These are phyloP conservation scores for Chelon auratus DNA, from an alignment of 2,797 vertebrate genomes.

Conservation along the genomic window DNA sequence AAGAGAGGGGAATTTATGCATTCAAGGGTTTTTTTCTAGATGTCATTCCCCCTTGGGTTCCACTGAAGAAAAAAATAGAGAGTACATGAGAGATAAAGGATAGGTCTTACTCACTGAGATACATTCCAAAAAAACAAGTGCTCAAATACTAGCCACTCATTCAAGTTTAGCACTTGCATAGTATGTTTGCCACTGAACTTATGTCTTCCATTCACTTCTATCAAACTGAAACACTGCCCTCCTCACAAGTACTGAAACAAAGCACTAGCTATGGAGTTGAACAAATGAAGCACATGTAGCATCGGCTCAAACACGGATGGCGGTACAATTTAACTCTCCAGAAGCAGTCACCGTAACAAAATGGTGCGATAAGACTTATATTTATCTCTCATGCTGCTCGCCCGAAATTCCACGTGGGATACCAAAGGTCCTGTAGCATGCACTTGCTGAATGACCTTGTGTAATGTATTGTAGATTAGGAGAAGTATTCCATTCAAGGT, in stretches of 20 bases:
- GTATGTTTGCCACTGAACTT: slow-evolving; percentile 66
- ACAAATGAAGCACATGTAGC: slow-evolving; percentile 80
- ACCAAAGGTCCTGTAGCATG: slow-evolving; percentile 76
- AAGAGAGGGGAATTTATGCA: slow-evolving; percentile 80
- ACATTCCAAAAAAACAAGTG: slow-evolving; percentile 47
- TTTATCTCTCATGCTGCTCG: slow-evolving; percentile 73
- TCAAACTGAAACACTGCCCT: slow-evolving; percentile 77
- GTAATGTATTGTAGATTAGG: slow-evolving; percentile 61
- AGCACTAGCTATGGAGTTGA: slow-evolving; percentile 62
- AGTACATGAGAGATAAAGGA: slow-evolving; percentile 79
- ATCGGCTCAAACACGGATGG: slow-evolving; percentile 53
- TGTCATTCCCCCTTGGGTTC: slow-evolving; percentile 76
- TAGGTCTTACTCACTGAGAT: slow-evolving; percentile 54
- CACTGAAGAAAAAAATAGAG: slow-evolving; percentile 32
- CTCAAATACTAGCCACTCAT: slow-evolving; percentile 32
- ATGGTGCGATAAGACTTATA: slow-evolving; percentile 45
- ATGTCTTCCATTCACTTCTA: slow-evolving; percentile 85
- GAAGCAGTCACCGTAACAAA: slow-evolving; percentile 32
- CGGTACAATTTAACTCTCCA: slow-evolving; percentile 38
- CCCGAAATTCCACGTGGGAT: slow-evolving; percentile 45
- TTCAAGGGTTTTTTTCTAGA: slow-evolving; percentile 76
- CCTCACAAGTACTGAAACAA: slow-evolving; percentile 62
- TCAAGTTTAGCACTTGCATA: slow-evolving; percentile 68
- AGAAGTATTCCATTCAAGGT: slow-evolving; percentile 42
- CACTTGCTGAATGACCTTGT: slow-evolving; percentile 70